phyloP scores from a whole-genome alignment of 2,113 vertebrate genomes.

The Todiramphus chloris region DNA sequence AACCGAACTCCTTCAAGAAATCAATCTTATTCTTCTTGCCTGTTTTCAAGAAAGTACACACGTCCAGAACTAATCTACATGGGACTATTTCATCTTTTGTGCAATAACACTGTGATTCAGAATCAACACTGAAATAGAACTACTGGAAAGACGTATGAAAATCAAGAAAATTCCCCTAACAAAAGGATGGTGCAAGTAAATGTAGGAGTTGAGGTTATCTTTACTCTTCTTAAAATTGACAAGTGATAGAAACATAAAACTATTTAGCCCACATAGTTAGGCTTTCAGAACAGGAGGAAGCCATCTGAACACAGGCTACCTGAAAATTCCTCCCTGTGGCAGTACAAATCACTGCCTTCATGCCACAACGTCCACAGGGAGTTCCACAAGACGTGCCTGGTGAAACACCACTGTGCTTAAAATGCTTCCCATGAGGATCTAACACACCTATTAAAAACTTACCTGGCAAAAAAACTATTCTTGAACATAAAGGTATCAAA shows the following conservation, averaged over 20 bases:
- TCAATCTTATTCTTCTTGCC: neutral
- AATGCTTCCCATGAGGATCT: neutral
- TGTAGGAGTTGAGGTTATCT: neutral
- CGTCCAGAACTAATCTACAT: fast-evolving
- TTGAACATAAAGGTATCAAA: neutral
- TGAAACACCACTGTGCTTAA: neutral
- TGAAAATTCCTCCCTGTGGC: neutral
- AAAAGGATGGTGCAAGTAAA: neutral
- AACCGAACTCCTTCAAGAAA: neutral
- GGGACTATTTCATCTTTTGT: neutral
- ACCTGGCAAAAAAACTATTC: neutral
- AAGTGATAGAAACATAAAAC: neutral
- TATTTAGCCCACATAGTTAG: neutral
- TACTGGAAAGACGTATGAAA: neutral
- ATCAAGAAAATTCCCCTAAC: neutral
- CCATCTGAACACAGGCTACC: neutral
- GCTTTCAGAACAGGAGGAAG: neutral
- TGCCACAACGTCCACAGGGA: fast-evolving
- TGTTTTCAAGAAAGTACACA: neutral
- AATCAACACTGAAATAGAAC: neutral
- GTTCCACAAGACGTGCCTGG: neutral
- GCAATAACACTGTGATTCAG: neutral
- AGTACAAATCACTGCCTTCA: neutral
- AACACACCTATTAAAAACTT: neutral
- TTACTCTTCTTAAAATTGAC: neutral